These are phyloP conservation scores for Lithophane ornitopus DNA, from an alignment of 2,888 invertebrate genomes.

Conservation along the genomic window DNA sequence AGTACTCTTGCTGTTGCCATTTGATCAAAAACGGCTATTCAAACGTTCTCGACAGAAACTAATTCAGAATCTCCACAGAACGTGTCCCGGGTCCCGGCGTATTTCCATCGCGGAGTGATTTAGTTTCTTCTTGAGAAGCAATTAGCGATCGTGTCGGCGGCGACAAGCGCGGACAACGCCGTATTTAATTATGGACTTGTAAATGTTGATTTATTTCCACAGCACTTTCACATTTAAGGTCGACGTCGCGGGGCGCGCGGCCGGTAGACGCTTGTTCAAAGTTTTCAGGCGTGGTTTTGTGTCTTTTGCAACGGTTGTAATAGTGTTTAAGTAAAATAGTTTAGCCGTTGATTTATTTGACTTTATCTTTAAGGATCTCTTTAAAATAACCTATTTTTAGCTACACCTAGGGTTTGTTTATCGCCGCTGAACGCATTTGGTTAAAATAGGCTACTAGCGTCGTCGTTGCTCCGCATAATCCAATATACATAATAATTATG, in stretches of 20 bases:
- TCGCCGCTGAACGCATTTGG: too few relatives aligned
- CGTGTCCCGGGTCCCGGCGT: slow-evolving; percentile 22
- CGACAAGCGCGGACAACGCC: slow-evolving; percentile 34
- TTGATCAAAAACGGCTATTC: slow-evolving; percentile 4
- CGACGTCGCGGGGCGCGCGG: neutral
- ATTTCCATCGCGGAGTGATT: slow-evolving; percentile 55
- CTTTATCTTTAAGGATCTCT: neutral
- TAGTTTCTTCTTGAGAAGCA: slow-evolving; percentile 63
- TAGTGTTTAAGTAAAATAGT: neutral
- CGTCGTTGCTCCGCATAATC: too few relatives aligned
- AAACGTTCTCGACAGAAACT: slow-evolving; percentile 9
- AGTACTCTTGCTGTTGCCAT: neutral
- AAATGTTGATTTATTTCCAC: slow-evolving; percentile 48
- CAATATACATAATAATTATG: too few relatives aligned
- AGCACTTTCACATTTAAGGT: slow-evolving; percentile 19
- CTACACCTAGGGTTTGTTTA: neutral
- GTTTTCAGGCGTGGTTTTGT: slow-evolving; percentile 11
- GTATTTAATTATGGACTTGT: slow-evolving; percentile 54
- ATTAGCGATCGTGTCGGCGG: slow-evolving; percentile 58
- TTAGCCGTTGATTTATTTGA: slow-evolving; percentile 2
- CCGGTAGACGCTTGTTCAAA: slow-evolving; percentile 17
- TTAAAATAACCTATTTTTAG: neutral
- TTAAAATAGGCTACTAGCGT: too few relatives aligned
- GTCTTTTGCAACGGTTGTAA: slow-evolving; percentile 8
- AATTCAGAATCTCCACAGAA: slow-evolving; percentile 15